phyloP scores from a whole-genome alignment of 2,797 vertebrate genomes.

The Hydrophis major region DNA sequence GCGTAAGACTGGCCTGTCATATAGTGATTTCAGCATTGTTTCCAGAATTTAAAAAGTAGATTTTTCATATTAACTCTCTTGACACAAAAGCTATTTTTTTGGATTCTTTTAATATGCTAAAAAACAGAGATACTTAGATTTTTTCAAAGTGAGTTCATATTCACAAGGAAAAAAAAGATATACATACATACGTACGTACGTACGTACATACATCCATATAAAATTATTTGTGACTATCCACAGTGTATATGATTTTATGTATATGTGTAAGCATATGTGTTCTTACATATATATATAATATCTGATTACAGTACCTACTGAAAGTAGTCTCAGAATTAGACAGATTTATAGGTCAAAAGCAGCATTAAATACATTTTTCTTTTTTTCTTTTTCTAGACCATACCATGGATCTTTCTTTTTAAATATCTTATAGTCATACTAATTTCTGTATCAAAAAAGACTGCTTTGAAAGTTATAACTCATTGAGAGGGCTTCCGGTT shows the following conservation, averaged over 20 bases:
- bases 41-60: slow-evolving; percentile 2
- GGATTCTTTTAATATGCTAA: background rate
- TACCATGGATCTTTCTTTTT: background rate
- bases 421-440: background rate
- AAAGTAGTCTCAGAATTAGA: slow-evolving; percentile 27
- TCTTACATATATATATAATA: background rate
- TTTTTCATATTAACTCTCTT: background rate
- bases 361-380: background rate
- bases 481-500: too few species aligned
- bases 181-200: background rate
- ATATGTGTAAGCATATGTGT: background rate
- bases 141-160: background rate
- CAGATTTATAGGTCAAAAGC: slow-evolving; percentile 26
- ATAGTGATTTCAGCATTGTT: background rate
- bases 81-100: background rate
- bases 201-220: background rate
- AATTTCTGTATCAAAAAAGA: background rate
- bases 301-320: background rate
- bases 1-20: background rate
- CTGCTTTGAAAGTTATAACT: background rate
- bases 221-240: background rate
- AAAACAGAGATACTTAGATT: background rate
- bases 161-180: background rate
- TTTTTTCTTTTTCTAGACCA: slow-evolving; percentile 8
- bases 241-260: background rate